Conservation (phyloP, 2,888 invertebrate genomes). For the Phoenoteleia sp. region DNA sequence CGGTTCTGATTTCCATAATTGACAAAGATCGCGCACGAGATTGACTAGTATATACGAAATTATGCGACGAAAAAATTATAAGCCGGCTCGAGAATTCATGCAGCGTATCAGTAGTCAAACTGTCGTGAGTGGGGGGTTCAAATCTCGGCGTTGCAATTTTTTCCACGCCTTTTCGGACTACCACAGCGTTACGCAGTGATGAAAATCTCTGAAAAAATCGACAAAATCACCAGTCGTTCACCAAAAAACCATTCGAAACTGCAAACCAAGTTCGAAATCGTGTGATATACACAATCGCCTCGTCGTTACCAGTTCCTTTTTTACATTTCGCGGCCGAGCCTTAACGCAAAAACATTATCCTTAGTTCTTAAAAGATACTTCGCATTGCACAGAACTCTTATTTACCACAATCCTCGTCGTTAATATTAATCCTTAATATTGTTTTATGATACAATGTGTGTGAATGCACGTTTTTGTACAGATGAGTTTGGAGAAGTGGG, state of each 20-base stretch:
- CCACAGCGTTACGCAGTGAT: neutral
- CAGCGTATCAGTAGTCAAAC: conserved; percentile 10
- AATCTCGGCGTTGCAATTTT: conserved; percentile 15
- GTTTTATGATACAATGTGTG: conserved; percentile 65
- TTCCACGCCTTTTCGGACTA: neutral
- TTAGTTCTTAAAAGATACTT: conserved; percentile 56
- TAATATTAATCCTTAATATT: conserved; percentile 56
- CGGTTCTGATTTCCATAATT: conserved; percentile 25
- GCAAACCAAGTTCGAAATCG: conserved; percentile 5
- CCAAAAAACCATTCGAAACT: neutral
- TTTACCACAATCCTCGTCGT: conserved; percentile 54
- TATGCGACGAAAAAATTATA: conserved; percentile 3
- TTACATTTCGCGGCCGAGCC: conserved; percentile 59
- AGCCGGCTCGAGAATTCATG: conserved; percentile 1
- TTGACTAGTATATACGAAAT: conserved; percentile 42
- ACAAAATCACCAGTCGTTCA: neutral
- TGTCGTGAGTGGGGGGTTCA: conserved; percentile 6
- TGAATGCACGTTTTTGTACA: conserved; percentile 68
- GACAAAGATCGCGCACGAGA: conserved; percentile 52
- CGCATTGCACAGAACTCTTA: conserved; percentile 64
- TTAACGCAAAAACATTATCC: conserved; percentile 52
- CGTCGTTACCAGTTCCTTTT: conserved; percentile 23
- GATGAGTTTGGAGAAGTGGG: conserved; percentile 57
- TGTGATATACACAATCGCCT: conserved; percentile 32
- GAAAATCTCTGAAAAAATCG: conserved; percentile 4